Base-by-base conservation (phyloP, 2,888 invertebrate species). In the Eudemis profundana region DNA sequence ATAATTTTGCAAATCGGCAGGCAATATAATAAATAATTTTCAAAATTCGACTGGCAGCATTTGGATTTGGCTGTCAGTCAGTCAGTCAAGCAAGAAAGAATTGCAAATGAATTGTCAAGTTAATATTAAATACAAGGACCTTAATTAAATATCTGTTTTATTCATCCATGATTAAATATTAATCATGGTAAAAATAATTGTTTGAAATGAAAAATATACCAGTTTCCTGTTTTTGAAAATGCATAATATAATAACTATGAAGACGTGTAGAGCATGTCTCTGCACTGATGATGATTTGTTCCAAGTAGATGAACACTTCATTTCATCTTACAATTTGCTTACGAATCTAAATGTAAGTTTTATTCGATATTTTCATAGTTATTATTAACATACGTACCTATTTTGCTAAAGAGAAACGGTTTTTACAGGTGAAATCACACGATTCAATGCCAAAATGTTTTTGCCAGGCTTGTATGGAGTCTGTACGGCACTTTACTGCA, bases 241-340 rank as follows among this genome's bases (percentile, higher is more conserved):
- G 8, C 8, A 10, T 10, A 33, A 33, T 33, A 33, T n/a, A 4
- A 33, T 33, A 27, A 44, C 27, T 21, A 61, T 61, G 61, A 21
- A 44, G 5, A 61, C 12, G 3, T 61, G 61, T 38, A 61, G 61
- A 61, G 61, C 61, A 50, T 61, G 61, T 33, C 51, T 61, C 14
- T 27, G 33, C 10, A 15, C 42, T 14, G 21, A 42, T 51, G 44
- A 50, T 10, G 17, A 44, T 5, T 51, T 61, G 29, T 33, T 27
- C 10, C 17, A 14, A 50, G 61, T 42, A 8, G 21, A 61, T 42
- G 42, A 29, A 19, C 15, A 10, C 33, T 61, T 61, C 33, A 12
- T 61, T 33, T 14, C 12, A 14, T 33, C 33, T 14, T 61, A 61
- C 29, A 61, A 61, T 61, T 51, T 21, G 14, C 51, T 61, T 10